phyloP scores from a whole-genome alignment of 2,797 vertebrate genomes.

The Nannoperca australis region DNA sequence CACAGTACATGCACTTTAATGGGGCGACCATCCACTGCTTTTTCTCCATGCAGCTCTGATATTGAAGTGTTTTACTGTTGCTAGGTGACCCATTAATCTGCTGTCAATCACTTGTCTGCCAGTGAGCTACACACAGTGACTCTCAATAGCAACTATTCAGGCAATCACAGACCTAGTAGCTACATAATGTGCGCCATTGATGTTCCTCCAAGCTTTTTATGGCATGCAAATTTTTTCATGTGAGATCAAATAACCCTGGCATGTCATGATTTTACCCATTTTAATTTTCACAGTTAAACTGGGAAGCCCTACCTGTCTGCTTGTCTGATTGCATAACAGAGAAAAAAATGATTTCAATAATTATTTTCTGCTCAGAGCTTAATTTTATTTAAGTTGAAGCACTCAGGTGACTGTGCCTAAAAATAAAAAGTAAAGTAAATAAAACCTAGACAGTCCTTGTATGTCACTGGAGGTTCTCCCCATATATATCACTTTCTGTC shows the following conservation, averaged over 20 bases:
- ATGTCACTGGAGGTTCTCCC: slow-evolving; percentile 31
- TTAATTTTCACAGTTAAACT: not conserved
- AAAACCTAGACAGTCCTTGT: slow-evolving; percentile 32
- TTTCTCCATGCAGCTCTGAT: not conserved
- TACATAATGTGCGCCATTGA: not conserved
- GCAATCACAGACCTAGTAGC: not conserved
- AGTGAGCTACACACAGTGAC: not conserved
- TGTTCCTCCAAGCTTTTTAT: not conserved
- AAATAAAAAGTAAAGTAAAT: slow-evolving; percentile 4
- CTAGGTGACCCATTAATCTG: slow-evolving; percentile 16
- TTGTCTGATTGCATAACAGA: not conserved
- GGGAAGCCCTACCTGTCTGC: not conserved
- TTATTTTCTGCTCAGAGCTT: not conserved
- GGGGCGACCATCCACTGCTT: not conserved
- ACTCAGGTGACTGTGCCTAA: not conserved
- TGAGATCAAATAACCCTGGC: not conserved
- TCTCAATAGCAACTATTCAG: not conserved
- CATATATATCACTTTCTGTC: slow-evolving; percentile 30
- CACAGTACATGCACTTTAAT: not conserved
- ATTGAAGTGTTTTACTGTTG: not conserved
- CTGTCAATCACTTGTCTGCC: slow-evolving; percentile 19
- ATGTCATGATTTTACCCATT: not conserved
- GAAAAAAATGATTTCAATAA: not conserved
- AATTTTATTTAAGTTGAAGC: not conserved
- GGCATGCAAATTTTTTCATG: not conserved